Percentiles rank a stretch among this genome's conserved stretches.
Conservation (phyloP, 2,797 vertebrate species). For the Coregonus ussuriensis region DNA sequence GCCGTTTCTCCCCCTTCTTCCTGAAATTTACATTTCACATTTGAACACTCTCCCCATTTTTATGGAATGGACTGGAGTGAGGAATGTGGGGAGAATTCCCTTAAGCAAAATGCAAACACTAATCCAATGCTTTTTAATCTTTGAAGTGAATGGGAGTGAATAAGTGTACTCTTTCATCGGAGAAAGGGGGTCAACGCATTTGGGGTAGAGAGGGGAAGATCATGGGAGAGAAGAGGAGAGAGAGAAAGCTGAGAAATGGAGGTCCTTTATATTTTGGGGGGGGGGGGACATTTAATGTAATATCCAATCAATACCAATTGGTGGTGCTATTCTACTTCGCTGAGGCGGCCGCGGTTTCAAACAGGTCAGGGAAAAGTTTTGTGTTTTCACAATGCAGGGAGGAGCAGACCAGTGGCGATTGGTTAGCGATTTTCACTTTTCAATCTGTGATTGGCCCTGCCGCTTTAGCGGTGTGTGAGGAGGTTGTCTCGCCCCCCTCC, state of each 20-base stretch:
- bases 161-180: background rate
- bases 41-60: background rate
- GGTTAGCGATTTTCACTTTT: constrained; percentile 64
- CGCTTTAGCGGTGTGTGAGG: constrained; percentile 57
- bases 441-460: constrained; percentile 68
- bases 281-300: constrained; percentile 18
- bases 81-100: background rate
- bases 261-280: background rate
- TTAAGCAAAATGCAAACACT: background rate
- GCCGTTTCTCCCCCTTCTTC: background rate
- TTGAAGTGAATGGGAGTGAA: background rate
- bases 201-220: background rate
- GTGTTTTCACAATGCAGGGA: constrained; percentile 75
- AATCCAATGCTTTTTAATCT: background rate
- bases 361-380: constrained; percentile 77
- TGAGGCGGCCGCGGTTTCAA: constrained; percentile 50
- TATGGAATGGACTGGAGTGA: background rate
- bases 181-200: background rate
- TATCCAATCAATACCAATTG: constrained; percentile 45
- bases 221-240: background rate
- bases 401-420: constrained; percentile 65
- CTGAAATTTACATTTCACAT: background rate
- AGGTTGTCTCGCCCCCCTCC: constrained; percentile 53
- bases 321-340: constrained; percentile 69
- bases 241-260: background rate